These are phyloP conservation scores for Psammodynastes pulverulentus DNA, from an alignment of 2,113 vertebrate species.

Conservation along the genomic window DNA sequence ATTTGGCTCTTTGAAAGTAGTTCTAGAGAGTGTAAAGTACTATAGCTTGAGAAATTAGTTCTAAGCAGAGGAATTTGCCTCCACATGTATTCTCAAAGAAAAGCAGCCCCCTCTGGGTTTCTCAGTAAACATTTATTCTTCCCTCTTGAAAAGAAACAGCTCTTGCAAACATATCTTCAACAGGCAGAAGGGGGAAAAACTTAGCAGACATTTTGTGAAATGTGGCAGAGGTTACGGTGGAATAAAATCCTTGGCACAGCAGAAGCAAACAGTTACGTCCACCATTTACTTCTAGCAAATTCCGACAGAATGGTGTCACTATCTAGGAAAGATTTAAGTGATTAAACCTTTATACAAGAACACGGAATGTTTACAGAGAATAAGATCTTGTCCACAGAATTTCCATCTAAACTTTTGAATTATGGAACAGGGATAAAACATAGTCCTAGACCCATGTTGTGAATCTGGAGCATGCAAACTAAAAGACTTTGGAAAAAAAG, in stretches of 20 bases:
- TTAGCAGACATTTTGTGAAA: not conserved
- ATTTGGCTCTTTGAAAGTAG: not conserved
- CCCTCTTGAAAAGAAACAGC: not conserved
- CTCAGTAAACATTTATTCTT: conserved; percentile 11
- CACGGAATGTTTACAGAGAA: conserved; percentile 39
- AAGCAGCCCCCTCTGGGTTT: not conserved
- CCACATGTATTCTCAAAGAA: not conserved
- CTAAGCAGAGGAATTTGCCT: not conserved
- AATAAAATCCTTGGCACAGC: not conserved
- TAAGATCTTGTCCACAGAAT: conserved; percentile 40
- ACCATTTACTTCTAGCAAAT: conserved; percentile 42
- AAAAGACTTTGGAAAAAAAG: not conserved
- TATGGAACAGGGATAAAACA: not conserved
- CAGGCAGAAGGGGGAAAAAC: not conserved
- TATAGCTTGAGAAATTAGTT: not conserved
- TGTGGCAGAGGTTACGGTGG: not conserved
- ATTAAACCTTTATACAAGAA: conserved; percentile 52
- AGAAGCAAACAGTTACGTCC: not conserved
- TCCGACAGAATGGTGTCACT: conserved; percentile 44
- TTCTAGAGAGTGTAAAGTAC: not conserved
- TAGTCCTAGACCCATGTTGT: accelerated
- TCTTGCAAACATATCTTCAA: not conserved
- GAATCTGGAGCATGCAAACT: not conserved
- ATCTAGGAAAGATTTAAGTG: conserved; percentile 44
- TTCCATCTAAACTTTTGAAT: conserved; percentile 21